Percentiles rank a stretch among this genome's conserved stretches.
Evolutionary conservation across 2,888 invertebrate species (phyloP).

Genomic region (Caenorhabditis doughertyi): DNA sequence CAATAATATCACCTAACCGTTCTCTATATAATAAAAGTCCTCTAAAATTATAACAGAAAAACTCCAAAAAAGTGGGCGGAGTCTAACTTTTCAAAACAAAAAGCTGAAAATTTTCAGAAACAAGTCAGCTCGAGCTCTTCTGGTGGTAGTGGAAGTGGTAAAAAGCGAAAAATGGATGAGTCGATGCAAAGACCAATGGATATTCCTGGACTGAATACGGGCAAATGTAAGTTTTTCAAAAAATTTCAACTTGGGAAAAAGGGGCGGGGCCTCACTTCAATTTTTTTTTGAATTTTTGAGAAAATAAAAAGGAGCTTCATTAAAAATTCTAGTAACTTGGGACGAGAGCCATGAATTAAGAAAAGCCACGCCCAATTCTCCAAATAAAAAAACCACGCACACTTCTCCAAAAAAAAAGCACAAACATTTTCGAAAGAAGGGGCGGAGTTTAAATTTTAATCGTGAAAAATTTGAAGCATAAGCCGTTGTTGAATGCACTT

Average conservation of each 20-base stretch:
- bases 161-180: constrained; percentile 5
- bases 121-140: constrained; percentile 11
- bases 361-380: no score
- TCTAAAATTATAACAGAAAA: no score
- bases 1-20: no score
- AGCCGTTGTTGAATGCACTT: background rate
- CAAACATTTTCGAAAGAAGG: no score
- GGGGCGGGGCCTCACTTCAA: background rate
- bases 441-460: constrained; percentile 8
- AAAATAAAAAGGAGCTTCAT: no score
- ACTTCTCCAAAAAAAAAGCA: no score
- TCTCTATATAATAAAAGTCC: no score
- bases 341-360: no score
- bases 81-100: background rate
- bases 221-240: background rate
- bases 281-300: no score
- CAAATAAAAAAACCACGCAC: no score
- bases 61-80: background rate
- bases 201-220: background rate
- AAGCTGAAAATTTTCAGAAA: no score
- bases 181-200: background rate
- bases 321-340: no score
- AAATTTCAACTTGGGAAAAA: background rate
- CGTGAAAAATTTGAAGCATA: background rate
- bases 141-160: background rate